Evolutionary conservation across 2,888 invertebrate genomes (phyloP), one percentile per base, ranked within the genome.

Genomic region (Cremastinae sp.): DNA sequence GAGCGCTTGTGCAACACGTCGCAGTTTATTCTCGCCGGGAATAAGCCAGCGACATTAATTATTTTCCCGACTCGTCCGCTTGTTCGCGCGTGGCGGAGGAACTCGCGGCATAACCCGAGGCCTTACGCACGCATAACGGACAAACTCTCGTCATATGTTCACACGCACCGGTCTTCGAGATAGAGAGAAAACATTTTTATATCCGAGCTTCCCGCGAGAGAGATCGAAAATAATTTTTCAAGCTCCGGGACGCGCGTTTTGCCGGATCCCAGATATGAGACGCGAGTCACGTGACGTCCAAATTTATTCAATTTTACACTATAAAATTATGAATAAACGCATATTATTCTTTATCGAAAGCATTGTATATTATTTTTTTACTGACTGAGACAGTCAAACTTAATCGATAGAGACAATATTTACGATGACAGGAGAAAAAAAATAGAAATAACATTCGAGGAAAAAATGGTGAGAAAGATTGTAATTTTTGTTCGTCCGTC

Each of bases 1-100:
- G 10, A 12, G 66, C 62, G 68, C 78, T 77, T 73, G 72, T 72
- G 77, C 79, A 64, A 72, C 59, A 77, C 79, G 61, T 77, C 65
- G 72, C 68, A 65, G 78, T 79, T 77, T 72, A n/a, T 77, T 62
- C 20, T 22, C 47, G 47, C 22, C 58, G 41, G 12, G 61, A 45
- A 14, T 28, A 28, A 20, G 43, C 43, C 3, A 22, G 64, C 41
- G 41, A 51, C 51, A 64, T 65, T 28, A 34, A 54, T 65, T 54
- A 28, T 43, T 54, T 53, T 61, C 51, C 0, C 22, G 61, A 12
- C 41, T 18, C 2, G 43, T 41, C 16, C 45, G 3, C 12, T 45
- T 12, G 20, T 38, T 47, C 34, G 9, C n/a, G 47, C 38, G 36
- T 38, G 58, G 36, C 14, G 47, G 12, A 22, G 51, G 66, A 72